These are phyloP conservation scores for Cylindroiulus punctatus DNA, from an alignment of 2,888 invertebrate species.

Conservation along the genomic window DNA sequence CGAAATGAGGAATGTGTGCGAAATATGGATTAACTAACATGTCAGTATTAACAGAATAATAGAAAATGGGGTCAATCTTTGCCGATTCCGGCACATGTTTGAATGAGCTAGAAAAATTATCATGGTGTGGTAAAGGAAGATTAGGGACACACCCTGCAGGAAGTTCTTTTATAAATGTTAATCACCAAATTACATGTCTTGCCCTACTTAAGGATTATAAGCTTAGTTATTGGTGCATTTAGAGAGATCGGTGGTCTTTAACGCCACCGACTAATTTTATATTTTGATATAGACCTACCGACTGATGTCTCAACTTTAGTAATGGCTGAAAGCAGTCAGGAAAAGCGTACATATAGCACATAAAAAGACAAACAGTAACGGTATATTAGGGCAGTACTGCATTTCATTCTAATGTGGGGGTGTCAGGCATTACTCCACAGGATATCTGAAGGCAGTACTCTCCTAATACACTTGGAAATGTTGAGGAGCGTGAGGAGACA, in stretches of 20 bases:
- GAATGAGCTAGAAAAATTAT: neutral
- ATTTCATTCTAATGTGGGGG: neutral
- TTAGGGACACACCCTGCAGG: neutral
- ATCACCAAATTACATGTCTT: neutral
- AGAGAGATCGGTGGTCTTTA: slow-evolving; percentile 23
- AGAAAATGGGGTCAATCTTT: neutral
- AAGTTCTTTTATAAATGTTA: neutral
- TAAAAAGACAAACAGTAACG: neutral
- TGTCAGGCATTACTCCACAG: no score
- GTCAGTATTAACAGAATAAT: neutral
- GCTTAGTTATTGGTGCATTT: neutral
- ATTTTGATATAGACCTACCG: slow-evolving; percentile 5
- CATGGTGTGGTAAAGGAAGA: neutral
- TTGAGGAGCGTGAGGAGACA: neutral
- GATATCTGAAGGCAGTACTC: neutral
- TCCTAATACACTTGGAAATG: neutral
- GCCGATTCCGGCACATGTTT: neutral
- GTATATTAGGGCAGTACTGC: neutral
- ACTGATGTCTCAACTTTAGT: neutral
- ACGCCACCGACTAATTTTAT: neutral
- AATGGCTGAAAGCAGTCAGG: neutral
- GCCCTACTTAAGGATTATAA: no score
- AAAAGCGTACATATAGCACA: neutral
- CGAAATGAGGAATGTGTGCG: neutral
- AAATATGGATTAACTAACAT: slow-evolving; percentile 5